These are phyloP conservation scores for Bradypodion ventrale DNA, from an alignment of 2,797 vertebrate species.

Conservation along the genomic window DNA sequence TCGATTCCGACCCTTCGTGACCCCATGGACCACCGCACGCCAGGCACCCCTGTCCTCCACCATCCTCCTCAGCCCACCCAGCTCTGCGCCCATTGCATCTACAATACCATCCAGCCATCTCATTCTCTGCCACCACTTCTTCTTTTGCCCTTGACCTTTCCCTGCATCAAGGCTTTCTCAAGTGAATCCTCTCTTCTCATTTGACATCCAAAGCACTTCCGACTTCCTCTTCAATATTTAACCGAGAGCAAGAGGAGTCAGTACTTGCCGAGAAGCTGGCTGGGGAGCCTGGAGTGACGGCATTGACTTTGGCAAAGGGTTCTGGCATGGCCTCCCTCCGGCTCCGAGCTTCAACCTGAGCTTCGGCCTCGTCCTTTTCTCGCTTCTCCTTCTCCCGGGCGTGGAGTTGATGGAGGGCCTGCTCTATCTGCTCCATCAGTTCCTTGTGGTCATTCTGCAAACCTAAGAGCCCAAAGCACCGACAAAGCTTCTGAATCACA, in stretches of 20 bases:
- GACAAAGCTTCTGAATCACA: no score
- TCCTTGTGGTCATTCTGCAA: conserved; percentile 96
- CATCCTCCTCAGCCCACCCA: no score
- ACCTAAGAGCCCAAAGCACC: conserved; percentile 71
- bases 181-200: no score
- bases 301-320: conserved; percentile 88
- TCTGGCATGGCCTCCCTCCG: conserved; percentile 60
- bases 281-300: conserved; percentile 86
- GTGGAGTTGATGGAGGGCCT: conserved; percentile 89
- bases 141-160: no score
- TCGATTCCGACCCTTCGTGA: no score
- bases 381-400: conserved; percentile 87
- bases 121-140: no score
- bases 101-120: no score
- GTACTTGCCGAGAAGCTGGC: conserved; percentile 85
- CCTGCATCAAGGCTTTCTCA: no score
- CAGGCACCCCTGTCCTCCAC: no score
- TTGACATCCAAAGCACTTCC: no score
- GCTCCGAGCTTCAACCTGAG: conserved; percentile 73
- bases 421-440: conserved; percentile 92
- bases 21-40: no score
- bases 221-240: not conserved
- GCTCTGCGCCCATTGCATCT: no score
- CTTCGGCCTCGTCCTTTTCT: conserved; percentile 79
- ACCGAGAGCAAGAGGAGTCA: not conserved